Conservation (phyloP, 2,113 vertebrate species). For the Rynchops niger region DNA sequence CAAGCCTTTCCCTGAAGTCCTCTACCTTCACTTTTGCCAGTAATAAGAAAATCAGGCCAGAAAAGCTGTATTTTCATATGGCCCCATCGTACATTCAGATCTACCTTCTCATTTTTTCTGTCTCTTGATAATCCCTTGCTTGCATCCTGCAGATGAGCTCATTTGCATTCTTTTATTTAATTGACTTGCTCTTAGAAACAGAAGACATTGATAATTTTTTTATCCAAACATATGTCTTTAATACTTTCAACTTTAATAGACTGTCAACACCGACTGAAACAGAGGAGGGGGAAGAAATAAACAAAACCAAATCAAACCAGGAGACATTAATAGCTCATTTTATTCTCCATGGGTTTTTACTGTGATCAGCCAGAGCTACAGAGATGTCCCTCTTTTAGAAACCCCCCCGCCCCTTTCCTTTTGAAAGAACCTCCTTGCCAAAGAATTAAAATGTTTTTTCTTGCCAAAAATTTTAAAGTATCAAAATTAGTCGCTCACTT, state of each 20-base stretch:
- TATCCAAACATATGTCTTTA: background rate
- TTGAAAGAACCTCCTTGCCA: background rate
- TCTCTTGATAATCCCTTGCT: background rate
- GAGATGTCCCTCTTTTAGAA: background rate
- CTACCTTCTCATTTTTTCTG: background rate
- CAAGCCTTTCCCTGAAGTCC: background rate
- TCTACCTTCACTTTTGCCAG: background rate
- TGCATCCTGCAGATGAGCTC: background rate
- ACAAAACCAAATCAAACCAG: background rate
- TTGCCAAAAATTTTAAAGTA: background rate
- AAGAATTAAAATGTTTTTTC: background rate
- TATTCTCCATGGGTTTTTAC: background rate
- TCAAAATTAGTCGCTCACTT: background rate
- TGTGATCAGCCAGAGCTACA: background rate
- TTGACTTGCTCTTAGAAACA: background rate
- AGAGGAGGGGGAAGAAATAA: background rate
- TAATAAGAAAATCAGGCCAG: background rate
- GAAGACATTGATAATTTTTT: background rate
- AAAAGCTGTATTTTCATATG: background rate
- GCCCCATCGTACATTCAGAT: background rate
- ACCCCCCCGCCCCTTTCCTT: background rate
- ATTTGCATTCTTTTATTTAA: conserved; percentile 32
- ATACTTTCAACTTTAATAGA: background rate
- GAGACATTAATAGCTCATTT: background rate
- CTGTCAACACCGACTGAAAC: background rate